phyloP scores from a whole-genome alignment of 2,888 invertebrate species.

The Anaspis maculata region DNA sequence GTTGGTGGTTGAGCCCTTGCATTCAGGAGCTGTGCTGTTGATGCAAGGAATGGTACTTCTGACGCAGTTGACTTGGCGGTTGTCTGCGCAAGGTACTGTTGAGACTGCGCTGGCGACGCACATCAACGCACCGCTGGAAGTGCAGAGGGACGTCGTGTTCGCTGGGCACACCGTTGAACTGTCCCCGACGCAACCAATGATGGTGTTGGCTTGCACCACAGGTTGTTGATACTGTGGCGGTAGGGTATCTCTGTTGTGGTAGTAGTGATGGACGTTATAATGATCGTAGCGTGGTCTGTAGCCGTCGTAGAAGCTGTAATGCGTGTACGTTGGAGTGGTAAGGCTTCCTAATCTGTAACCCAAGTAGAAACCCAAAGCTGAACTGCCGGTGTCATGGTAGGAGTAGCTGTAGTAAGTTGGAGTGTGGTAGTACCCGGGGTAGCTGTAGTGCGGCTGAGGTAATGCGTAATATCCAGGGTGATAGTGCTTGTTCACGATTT shows the following conservation, averaged over 20 bases:
- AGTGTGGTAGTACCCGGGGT: slow-evolving; percentile 12
- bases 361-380: slow-evolving; percentile 29
- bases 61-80: slow-evolving; percentile 30
- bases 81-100: slow-evolving; percentile 32
- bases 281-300: slow-evolving; percentile 31
- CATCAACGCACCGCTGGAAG: slow-evolving; percentile 37
- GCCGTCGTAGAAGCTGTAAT: slow-evolving; percentile 21
- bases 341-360: slow-evolving; percentile 30
- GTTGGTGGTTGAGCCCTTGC: slow-evolving; percentile 23
- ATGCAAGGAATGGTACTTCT: slow-evolving; percentile 32
- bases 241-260: slow-evolving; percentile 30
- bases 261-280: slow-evolving; percentile 37
- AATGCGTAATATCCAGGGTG: slow-evolving; percentile 9
- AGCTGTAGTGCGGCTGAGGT: slow-evolving; percentile 4
- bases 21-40: slow-evolving; percentile 29
- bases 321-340: slow-evolving; percentile 28
- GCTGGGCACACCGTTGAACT: slow-evolving; percentile 33
- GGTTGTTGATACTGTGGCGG: slow-evolving; percentile 26
- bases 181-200: slow-evolving; percentile 34
- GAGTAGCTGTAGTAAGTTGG: slow-evolving; percentile 24
- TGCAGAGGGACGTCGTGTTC: slow-evolving; percentile 36
- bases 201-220: slow-evolving; percentile 31
- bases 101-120: slow-evolving; percentile 36
- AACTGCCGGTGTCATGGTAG: slow-evolving; percentile 25
- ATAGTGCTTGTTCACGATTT: slow-evolving; percentile 7